Evolutionary conservation across 2,888 invertebrate genomes (phyloP), one percentile per base, ranked within the genome.

Genomic region (Mellilla xanthometata): DNA sequence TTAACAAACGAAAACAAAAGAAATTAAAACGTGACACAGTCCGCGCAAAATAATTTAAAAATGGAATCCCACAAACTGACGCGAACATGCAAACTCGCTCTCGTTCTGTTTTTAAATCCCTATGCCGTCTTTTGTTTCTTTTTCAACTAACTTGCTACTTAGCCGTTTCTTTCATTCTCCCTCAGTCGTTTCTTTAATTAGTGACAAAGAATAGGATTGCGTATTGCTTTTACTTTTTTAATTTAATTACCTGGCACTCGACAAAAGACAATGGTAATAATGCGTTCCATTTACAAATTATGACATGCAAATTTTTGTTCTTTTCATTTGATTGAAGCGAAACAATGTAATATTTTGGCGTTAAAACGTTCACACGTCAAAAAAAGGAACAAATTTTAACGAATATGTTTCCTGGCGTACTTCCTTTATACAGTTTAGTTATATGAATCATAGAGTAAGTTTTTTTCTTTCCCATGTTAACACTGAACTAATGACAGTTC

Each of bases 121-220:
- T 71, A 68, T 66, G 62, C 62, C 44, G 29, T 19, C 45, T 72
- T 72, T 80, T 76, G 72, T 73, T 74, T 77, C 79, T 76, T 78
- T 80, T 81, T 72, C 63, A 70, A 76, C 73, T 68, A 88, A 88
- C 88, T 88, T 87, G 80, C 84, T 83, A 88, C 88, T 88, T 88
- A 86, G 65, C 65, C 72, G 71, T 70, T 80, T 78, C 81, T 81
- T 81, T 79, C 79, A 77, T 84, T 84, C 81, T 74, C 71, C 74
- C 70, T 68, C 68, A 71, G 72, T 69, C 68, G 78, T 81, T 85
- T 81, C 85, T 87, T 87, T 87, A 86, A 87, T 88, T 86, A 86
- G 79, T 77, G 73, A 76, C 81, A 83, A 82, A 83, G 82, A 84
- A 85, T 80, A 68, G 76, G 72, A 81, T 86, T 81, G 87, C 87